These are phyloP conservation scores for Caenorhabditis briggsae DNA, from an alignment of 1,140 invertebrate species.

Conservation along the genomic window DNA sequence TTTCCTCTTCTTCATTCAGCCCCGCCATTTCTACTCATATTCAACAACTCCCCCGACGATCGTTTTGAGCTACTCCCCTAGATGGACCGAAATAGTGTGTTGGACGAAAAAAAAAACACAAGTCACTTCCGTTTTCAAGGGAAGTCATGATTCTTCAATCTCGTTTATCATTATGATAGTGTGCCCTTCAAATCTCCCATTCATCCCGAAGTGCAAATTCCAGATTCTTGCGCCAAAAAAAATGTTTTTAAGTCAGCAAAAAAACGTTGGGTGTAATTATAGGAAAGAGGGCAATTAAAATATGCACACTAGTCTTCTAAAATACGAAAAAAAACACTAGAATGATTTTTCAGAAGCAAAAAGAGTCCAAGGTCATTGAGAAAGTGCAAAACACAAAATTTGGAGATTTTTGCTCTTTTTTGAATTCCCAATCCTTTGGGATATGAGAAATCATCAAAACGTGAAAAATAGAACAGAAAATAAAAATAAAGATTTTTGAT, in stretches of 20 bases:
- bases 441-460: no score
- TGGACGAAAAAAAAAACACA: background rate
- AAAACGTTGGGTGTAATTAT: slow-evolving; percentile 5
- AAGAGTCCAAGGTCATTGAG: background rate
- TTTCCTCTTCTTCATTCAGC: background rate
- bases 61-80: slow-evolving; percentile 1
- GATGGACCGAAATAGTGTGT: slow-evolving; percentile 6
- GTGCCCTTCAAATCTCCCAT: no score
- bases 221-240: background rate
- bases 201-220: no score
- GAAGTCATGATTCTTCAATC: background rate
- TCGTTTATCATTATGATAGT: slow-evolving; percentile 3
- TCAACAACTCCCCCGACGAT: slow-evolving; percentile 50
- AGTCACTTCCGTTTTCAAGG: slow-evolving; percentile 42
- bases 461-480: no score
- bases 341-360: background rate
- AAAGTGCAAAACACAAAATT: no score
- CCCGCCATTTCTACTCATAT: slow-evolving; percentile 9
- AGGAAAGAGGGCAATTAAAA: slow-evolving; percentile 15
- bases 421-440: no score
- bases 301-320: background rate
- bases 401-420: no score
- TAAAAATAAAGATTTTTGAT: background rate
- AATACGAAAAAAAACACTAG: background rate
- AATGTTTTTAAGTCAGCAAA: slow-evolving; percentile 3